These are phyloP conservation scores for Erythrocebus patas DNA, from an alignment of 2,113 vertebrate genomes.

Conservation along the genomic window DNA sequence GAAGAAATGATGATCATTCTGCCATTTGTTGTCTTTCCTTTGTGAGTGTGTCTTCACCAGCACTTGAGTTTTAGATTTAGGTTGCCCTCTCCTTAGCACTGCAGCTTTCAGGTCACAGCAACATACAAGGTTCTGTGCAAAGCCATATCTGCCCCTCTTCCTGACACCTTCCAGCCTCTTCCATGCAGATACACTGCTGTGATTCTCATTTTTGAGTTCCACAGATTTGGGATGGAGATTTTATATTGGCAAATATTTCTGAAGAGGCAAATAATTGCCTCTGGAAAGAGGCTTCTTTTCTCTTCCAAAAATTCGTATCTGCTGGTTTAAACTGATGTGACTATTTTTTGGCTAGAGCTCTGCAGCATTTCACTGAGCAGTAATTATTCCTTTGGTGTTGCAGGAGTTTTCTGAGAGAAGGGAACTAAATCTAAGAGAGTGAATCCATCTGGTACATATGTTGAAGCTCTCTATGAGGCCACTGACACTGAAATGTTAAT, in stretches of 20 bases:
- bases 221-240: background rate
- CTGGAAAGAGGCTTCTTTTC: constrained; percentile 62
- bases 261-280: constrained; percentile 60
- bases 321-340: constrained; percentile 65
- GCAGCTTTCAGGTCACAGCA: background rate
- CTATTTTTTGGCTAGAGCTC: constrained; percentile 60
- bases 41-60: background rate
- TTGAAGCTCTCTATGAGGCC: constrained; percentile 30
- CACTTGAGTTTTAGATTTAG: background rate
- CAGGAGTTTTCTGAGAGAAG: constrained; percentile 50
- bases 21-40: background rate
- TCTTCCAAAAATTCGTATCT: constrained; percentile 67
- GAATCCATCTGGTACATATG: constrained; percentile 58
- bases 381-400: constrained; percentile 67
- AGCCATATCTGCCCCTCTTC: background rate
- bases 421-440: constrained; percentile 58
- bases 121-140: background rate
- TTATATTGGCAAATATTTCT: constrained; percentile 57
- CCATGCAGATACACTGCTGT: background rate
- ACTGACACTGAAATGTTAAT: constrained; percentile 46
- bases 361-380: constrained; percentile 49
- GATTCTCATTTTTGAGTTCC: constrained; percentile 20
- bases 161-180: background rate
- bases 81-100: background rate
- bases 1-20: background rate